A percentile compares a stretch with the other conserved stretches of the same genome.
Conservation (phyloP, 2,888 invertebrate species). For the Dolichopus griseipennis region DNA sequence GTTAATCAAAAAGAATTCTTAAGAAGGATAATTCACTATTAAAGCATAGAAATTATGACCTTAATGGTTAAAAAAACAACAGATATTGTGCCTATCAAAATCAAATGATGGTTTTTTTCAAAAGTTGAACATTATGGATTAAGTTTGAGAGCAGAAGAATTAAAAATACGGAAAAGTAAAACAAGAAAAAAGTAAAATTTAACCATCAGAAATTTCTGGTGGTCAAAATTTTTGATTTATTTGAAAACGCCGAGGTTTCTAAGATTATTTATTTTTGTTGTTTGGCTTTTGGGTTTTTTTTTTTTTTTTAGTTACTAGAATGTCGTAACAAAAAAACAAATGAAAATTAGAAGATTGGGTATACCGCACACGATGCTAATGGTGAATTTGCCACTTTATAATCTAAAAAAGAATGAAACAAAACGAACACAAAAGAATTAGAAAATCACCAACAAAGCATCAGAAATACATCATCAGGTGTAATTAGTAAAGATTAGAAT, state of each 20-base stretch:
- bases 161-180: background rate
- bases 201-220: background rate
- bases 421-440: too few species aligned
- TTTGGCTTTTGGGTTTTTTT: too few species aligned
- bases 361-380: too few species aligned
- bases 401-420: too few species aligned
- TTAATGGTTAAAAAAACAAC: background rate
- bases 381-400: too few species aligned
- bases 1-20: background rate
- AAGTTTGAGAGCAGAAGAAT: background rate
- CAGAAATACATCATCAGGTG: too few species aligned
- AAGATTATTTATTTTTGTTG: too few species aligned
- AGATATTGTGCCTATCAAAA: background rate
- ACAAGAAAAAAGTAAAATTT: background rate
- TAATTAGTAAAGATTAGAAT: too few species aligned
- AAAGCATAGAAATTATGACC: background rate
- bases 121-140: background rate
- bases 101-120: background rate
- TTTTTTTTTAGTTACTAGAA: too few species aligned
- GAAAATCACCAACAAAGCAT: too few species aligned
- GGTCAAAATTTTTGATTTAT: conserved; percentile 4
- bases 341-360: too few species aligned
- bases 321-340: too few species aligned
- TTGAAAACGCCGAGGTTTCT: background rate
- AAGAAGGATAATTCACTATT: background rate